Base-by-base conservation (phyloP, 1,140 invertebrate genomes). In the Aphaenogaster floridana region DNA sequence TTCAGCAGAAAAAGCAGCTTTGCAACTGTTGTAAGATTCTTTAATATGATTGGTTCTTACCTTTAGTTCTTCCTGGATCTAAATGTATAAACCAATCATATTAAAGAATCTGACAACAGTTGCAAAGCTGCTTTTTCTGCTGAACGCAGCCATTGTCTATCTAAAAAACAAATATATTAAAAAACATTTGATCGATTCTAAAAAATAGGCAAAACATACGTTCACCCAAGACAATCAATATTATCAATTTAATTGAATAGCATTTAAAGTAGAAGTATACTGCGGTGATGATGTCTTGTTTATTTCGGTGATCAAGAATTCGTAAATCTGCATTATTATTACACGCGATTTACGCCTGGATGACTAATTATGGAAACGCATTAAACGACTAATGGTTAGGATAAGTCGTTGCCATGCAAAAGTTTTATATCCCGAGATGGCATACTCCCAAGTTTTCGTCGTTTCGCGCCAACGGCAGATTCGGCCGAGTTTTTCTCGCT, bases 391-490 rank as follows among this genome's bases (percentile, higher is more conserved):
- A 15, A 21, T 48, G 52, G 57, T 66, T 42, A 72, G 28, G 11
- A 39, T 42, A 61, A 59, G 34, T 76, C 63, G 89, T 81, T 89
- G 69, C 89, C 87, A 89, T 69, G 85, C 74, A 87, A 89, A 84
- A 91, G 83, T 91, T 91, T 91, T 91, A 91, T 69, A 89, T 91
- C 89, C 87, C 52, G 64, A 69, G 89, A 86, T 91, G 90, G 90
- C 90, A 87, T 87, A 85, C 39, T 84, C 84, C 89, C 90, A 91
- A 91, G 52, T 90, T 80, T 89, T 68, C 87, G 57, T 72, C 85
- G 80, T 91, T 87, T 87, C 76, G 77, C 89, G 89, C 85, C 89
- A 91, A 87, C 59, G 52, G 69, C 79, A 91, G 69, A 89, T 74
- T 91, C 66, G 87, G 63, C 78, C 72, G 79, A 89, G 74, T 91